Base-by-base conservation (phyloP, 2,113 vertebrate genomes). In the cattle (Bos taurus) region DNA sequence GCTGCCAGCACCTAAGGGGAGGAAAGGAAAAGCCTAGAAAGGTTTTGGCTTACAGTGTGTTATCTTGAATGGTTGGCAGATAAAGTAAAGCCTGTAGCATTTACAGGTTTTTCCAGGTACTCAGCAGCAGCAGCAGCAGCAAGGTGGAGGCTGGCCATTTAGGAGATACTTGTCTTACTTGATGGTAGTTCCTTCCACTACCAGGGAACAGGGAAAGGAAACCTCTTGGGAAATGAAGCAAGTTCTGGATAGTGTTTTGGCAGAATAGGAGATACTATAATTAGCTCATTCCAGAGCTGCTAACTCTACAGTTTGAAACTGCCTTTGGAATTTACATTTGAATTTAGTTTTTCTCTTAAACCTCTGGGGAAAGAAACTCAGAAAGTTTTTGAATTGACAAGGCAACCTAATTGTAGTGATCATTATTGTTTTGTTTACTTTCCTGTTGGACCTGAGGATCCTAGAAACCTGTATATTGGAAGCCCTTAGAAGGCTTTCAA, bases 221-320 rank as follows among this genome's bases (percentile, higher is more conserved):
- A 48, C 12, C 98, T 97, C 85, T 62, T 97, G 96, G 92, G 97
- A 95, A 90, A 83, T 86, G 80, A 94, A 95, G 83, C 92, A 96
- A 96, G 89, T 97, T 97, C 94, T 97, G 94, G 91, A 93, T 71
- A 84, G 60, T 95, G 74, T 97, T 96, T 97, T 97, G 96, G 89
- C 96, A 96, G 92, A 96, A 92, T 60, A 67, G 48, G 56, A 86
- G 62, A 93, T 52, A 43, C 97, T 98, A 98, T 98, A 97, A 98
- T 98, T 98, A 98, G 98, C 88, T 94, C 93, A 93, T 95, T 88
- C 67, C 78, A 87, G 90, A 93, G 59, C 60, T 97, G 67, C 91
- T 95, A 80, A 90, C 86, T 17, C 91, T 78, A 36, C 10, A 87
- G 84, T 94, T 88, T 78, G 89, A 74, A 91, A 97, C 95, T 43